Evolutionary conservation across 2,797 vertebrate species (phyloP), one percentile per base, ranked within the genome.

Genomic region (Psittacula echo): DNA sequence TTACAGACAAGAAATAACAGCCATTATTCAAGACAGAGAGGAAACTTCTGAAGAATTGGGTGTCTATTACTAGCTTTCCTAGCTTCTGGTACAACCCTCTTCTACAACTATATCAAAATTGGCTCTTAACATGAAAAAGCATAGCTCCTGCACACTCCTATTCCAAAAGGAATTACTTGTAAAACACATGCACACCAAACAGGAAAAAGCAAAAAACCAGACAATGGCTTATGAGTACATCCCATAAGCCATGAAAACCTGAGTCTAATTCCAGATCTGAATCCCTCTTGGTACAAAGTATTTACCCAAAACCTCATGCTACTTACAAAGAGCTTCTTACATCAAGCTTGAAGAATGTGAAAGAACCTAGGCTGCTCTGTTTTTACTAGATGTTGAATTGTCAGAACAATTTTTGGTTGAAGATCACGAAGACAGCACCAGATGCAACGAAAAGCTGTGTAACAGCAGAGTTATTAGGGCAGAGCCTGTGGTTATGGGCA

Each of bases 321-420:
- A 14, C 60, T 83, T 80, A 64, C 87, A n/a, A 85, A 54, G 9
- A 53, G 9, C 50, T 48, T 76, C 73, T 76, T 60, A 87, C 56
- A 79, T 45, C 66, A 80, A 51, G 71, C 53, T 13, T 2, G 4
- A 85, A 50, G 45, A 58, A 78, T 13, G 50, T 19, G 11, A 60
- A 88, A 90, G 47, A 90, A 70, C 4, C 47, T 48, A 21, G 53
- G 41, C 8, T 4, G 16, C 22, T 65, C 76, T 94, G 85, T 68
- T 95, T 95, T 74, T 66, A 81, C 81, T 85, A 73, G 68, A 89
- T 62, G 70, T 45, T 4, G 24, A 85, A 86, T 61, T 67, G 45
- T 65, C 67, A 85, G 79, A 94, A 91, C 47, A 93, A 70, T 19
- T 77, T 86, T 92, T 92, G 48, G 68, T 89, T 27, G 29, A 86